Conservation (phyloP, 1,140 invertebrate genomes). For the Diorhabda elongata region DNA sequence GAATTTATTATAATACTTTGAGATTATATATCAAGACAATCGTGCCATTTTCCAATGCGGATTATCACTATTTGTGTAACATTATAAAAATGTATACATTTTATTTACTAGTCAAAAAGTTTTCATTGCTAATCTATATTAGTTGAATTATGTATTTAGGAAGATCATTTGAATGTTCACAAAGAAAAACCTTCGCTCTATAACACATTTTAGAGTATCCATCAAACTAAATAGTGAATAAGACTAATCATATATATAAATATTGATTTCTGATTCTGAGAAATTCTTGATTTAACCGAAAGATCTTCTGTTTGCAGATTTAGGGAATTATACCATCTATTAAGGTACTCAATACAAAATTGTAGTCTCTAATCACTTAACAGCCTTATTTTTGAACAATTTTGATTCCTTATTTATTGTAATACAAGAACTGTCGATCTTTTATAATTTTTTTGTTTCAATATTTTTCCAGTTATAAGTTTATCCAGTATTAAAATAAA, state of each 20-base stretch:
- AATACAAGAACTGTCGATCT: neutral
- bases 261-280: too few relatives aligned
- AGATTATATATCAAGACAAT: too few relatives aligned
- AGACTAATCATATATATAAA: too few relatives aligned
- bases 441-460: neutral
- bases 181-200: too few relatives aligned
- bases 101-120: slow-evolving; percentile 30
- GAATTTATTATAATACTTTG: too few relatives aligned
- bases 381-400: neutral
- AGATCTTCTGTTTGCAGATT: too few relatives aligned
- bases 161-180: too few relatives aligned
- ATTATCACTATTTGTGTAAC: neutral
- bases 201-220: too few relatives aligned
- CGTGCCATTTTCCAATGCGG: too few relatives aligned
- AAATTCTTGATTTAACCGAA: too few relatives aligned
- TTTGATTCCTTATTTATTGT: slow-evolving; percentile 3
- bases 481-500: neutral
- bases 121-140: slow-evolving; percentile 4
- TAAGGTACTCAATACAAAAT: neutral
- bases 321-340: too few relatives aligned
- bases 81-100: slow-evolving; percentile 1
- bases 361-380: slow-evolving; percentile 1
- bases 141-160: neutral
- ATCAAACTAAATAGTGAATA: too few relatives aligned
- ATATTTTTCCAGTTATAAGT: neutral